Evolutionary conservation across 2,888 invertebrate genomes (phyloP), one percentile per base, ranked within the genome.

Genomic region (Chouioia cunea): DNA sequence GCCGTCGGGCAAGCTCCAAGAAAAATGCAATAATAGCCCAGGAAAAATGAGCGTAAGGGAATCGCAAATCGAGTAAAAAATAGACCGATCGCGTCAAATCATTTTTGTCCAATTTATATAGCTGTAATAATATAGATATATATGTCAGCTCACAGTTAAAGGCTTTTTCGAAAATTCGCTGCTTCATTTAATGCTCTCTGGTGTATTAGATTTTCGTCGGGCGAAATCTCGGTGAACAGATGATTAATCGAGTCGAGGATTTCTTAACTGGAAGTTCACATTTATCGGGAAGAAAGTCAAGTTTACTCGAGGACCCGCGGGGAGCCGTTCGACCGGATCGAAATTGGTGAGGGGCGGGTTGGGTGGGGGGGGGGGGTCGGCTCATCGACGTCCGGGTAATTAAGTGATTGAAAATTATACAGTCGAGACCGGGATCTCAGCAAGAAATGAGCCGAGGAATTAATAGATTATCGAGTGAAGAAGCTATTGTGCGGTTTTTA

Each of bases 11-110:
- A 52, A 50, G 27, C 67, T 44, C 44, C 52, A 59, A 47, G 50
- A 65, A 65, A 70, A 70, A 65, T 65, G 65, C 60, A 70, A 65
- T 70, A 65, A 70, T 59, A 62, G 63, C 57, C 22, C 47, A 71
- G 50, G 47, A 59, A 36, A 16, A 27, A 22, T n/a, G n/a, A n/a
- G n/a, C n/a, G 14, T 36, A n/a, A 54, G 4, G 10, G 18, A 44
- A 27, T 6, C 27, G 27, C 6, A 27, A 27, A 27, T 27, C 27
- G n/a, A n/a, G 58, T n/a, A 46, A 16, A n/a, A 27, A 56, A 52
- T 50, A 22, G 18, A 15, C 16, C 46, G n/a, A n/a, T 68, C 20
- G 27, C 36, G 36, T 54, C n/a, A 23, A n/a, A 59, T 54, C 60
- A 60, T 54, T 16, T 54, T 60, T 54, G 16, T 36, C 43, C 3